Evolutionary conservation across 2,113 vertebrate species (phyloP).

Genomic region (Trochalopteron elliotii): DNA sequence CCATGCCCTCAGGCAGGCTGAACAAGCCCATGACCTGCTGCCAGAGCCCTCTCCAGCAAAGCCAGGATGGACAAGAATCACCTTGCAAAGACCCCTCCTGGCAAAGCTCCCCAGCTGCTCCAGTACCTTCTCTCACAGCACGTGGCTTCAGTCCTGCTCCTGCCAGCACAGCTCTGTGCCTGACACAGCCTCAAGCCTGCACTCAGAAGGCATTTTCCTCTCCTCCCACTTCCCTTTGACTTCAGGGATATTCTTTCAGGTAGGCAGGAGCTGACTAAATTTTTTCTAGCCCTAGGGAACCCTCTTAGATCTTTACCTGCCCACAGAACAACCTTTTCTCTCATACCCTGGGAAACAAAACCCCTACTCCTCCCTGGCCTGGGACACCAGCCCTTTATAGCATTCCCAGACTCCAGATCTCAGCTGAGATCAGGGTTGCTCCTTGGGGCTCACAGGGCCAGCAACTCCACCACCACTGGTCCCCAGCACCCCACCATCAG

Average conservation of each 20-base stretch:
- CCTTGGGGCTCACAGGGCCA: neutral
- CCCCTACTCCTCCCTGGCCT: rapidly evolving
- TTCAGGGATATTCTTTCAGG: neutral
- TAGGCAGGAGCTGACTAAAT: neutral
- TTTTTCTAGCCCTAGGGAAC: neutral
- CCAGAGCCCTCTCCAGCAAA: neutral
- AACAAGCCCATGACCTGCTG: neutral
- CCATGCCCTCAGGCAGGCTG: neutral
- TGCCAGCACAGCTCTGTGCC: neutral
- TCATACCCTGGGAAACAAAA: rapidly evolving
- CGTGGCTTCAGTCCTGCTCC: neutral
- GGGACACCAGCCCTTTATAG: neutral
- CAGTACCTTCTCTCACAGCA: neutral
- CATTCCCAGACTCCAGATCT: neutral
- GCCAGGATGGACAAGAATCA: neutral
- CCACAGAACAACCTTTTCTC: neutral
- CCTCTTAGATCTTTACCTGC: neutral
- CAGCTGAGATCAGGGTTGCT: neutral
- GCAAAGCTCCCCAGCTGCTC: neutral
- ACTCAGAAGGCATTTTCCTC: neutral
- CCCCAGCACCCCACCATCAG: neutral
- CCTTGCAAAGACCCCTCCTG: neutral
- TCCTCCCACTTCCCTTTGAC: neutral
- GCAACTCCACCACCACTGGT: neutral
- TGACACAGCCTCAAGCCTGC: neutral